A percentile compares a stretch with the other conserved stretches of the same genome.
Conservation (phyloP, 2,888 invertebrate species). For the Apamea crenata region DNA sequence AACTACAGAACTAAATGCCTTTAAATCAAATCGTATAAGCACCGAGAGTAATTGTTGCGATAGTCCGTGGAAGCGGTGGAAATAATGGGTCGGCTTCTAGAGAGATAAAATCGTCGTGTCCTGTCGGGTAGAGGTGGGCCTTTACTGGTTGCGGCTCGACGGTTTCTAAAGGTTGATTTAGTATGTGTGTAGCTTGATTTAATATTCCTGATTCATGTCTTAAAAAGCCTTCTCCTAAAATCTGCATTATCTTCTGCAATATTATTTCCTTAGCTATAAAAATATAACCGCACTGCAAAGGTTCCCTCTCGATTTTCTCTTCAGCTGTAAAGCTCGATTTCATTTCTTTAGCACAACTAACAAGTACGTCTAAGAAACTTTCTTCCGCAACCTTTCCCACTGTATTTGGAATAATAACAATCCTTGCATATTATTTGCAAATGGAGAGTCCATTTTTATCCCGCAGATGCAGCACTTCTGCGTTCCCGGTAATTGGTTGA, state of each 20-base stretch:
- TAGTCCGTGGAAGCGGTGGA: slow-evolving; percentile 68
- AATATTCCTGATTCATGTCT: slow-evolving; percentile 37
- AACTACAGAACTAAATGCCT: slow-evolving; percentile 52
- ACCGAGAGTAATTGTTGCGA: slow-evolving; percentile 67
- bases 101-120: slow-evolving; percentile 79
- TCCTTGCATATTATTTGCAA: slow-evolving; percentile 84
- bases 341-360: slow-evolving; percentile 45
- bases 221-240: slow-evolving; percentile 18
- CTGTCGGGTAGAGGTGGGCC: slow-evolving; percentile 63
- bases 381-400: slow-evolving; percentile 70
- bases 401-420: slow-evolving; percentile 78
- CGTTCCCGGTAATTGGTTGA: slow-evolving; percentile 88
- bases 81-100: slow-evolving; percentile 79
- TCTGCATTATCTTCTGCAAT: not conserved
- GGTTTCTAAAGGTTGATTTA: slow-evolving; percentile 53
- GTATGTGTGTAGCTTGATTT: slow-evolving; percentile 36
- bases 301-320: slow-evolving; percentile 2
- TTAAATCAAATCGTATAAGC: slow-evolving; percentile 67
- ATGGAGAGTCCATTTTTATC: slow-evolving; percentile 85
- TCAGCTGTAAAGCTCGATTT: slow-evolving; percentile 32
- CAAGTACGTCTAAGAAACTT: slow-evolving; percentile 62
- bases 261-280: slow-evolving; percentile 1
- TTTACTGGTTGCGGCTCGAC: slow-evolving; percentile 50
- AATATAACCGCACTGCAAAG: slow-evolving; percentile 27
- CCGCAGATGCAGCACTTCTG: slow-evolving; percentile 87